These are phyloP conservation scores for Huso huso DNA, from an alignment of 2,797 vertebrate species.

Conservation along the genomic window DNA sequence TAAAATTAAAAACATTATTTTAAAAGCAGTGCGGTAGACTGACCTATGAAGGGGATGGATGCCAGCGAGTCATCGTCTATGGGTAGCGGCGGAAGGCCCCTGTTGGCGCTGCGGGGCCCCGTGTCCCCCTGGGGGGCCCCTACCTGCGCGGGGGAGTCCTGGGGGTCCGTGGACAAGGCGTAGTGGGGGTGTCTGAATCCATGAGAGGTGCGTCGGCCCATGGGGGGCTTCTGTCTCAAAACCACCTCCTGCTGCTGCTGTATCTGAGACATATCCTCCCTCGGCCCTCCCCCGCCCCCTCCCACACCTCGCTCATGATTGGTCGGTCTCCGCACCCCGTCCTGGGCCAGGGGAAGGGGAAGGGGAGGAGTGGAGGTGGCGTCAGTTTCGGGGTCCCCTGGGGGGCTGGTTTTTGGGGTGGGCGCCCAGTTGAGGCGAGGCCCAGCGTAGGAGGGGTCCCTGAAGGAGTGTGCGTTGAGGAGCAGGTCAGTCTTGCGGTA, in stretches of 20 bases:
- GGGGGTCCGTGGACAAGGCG: conserved; percentile 64
- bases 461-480: conserved; percentile 82
- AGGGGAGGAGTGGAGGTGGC: conserved; percentile 27
- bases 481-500: conserved; percentile 87
- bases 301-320: conserved; percentile 65
- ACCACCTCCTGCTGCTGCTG: conserved; percentile 77
- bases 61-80: conserved; percentile 85
- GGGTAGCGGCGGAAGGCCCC: conserved; percentile 65
- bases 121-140: conserved; percentile 33
- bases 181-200: conserved; percentile 73
- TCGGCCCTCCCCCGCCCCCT: conserved; percentile 38
- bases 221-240: conserved; percentile 85
- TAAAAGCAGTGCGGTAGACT: conserved; percentile 35
- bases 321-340: conserved; percentile 47
- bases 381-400: conserved; percentile 35
- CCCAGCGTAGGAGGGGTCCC: conserved; percentile 80
- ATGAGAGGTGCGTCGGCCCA: conserved; percentile 67
- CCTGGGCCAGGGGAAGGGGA: conserved; percentile 43
- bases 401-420: conserved; percentile 53
- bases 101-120: conserved; percentile 47
- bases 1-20: too few species aligned
- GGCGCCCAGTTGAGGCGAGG: conserved; percentile 63
- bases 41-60: conserved; percentile 95
- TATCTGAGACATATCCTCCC: conserved; percentile 58
- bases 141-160: conserved; percentile 54